Evolutionary conservation across 2,888 invertebrate species (phyloP), one percentile per base, ranked within the genome.

Genomic region (Eilema sororculum): DNA sequence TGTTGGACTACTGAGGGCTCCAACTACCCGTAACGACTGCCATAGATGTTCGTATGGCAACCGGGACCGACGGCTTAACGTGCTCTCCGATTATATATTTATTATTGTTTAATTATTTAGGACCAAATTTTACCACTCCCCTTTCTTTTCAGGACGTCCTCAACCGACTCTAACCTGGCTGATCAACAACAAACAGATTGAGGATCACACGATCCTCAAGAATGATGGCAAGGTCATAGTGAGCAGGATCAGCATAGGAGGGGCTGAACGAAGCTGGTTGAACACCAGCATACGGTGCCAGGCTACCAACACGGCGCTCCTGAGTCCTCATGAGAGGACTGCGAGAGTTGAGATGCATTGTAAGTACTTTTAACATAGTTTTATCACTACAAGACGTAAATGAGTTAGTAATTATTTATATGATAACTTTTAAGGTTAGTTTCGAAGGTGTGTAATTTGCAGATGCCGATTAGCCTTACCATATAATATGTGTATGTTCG

Each of bases 261-360:
- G 96, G 59, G 96, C 98, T 65, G 96, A 96, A 81, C 95, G 98
- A 75, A 96, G 97, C 83, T 97, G 98, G 92, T 95, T 98, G 78
- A 98, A 98, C 92, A 97, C 97, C 76, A 97, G 97, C 69, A 98
- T 97, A 90, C 97, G 97, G 86, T 98, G 98, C 89, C 97, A 97
- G 89, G 98, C 98, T 16, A 97, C 97, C 78, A 98, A 98, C 89
- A 98, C 98, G 37, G 97, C 97, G 79, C 95, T 98, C 68, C 96
- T 97, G 86, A 96, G 97, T 86, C 98, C 98, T 0, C 96, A 97
- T 67, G 98, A 98, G 87, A 96, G 97, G 78, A 97, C 97, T 60
- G 97, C 98, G 67, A 96, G 97, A 76, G 96, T 98, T 72, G 98
- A 98, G 88, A 96, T 98, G 96, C 96, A 97, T 87, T 94, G 98